A percentile compares a stretch with the other conserved stretches of the same genome.
Evolutionary conservation across 2,888 invertebrate genomes (phyloP).

Genomic region (Elysia crispata): DNA sequence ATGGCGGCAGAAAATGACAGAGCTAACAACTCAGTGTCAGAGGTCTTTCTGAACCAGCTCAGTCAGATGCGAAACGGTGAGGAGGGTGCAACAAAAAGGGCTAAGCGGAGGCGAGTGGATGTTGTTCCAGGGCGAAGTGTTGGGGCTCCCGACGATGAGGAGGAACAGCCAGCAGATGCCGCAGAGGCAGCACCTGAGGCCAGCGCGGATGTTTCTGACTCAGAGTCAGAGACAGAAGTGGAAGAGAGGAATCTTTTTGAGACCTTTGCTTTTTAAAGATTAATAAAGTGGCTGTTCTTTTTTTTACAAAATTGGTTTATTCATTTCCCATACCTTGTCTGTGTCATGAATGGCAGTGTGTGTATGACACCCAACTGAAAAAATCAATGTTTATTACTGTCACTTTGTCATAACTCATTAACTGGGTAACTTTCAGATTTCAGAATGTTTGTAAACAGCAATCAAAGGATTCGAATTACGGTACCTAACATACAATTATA

Average conservation of each 20-base stretch:
- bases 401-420: too few species aligned
- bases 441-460: too few species aligned
- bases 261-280: neutral
- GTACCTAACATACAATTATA: too few species aligned
- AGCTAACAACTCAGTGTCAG: neutral
- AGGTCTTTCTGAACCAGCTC: constrained; percentile 10
- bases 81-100: constrained; percentile 9
- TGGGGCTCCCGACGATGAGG: constrained; percentile 15
- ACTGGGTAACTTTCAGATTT: too few species aligned
- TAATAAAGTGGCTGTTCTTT: too few species aligned
- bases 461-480: too few species aligned
- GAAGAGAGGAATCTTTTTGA: constrained; percentile 13
- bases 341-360: neutral
- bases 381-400: too few species aligned
- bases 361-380: too few species aligned
- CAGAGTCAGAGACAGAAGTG: constrained; percentile 7
- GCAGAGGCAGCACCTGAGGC: constrained; percentile 1
- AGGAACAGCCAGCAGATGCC: constrained; percentile 11
- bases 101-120: constrained; percentile 1
- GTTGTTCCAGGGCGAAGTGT: constrained; percentile 6
- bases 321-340: too few species aligned
- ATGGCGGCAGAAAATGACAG: constrained; percentile 6
- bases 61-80: constrained; percentile 4
- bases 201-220: neutral
- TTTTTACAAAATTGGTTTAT: too few species aligned